These are phyloP conservation scores for Stercorarius parasiticus DNA, from an alignment of 2,113 vertebrate species.

Conservation along the genomic window DNA sequence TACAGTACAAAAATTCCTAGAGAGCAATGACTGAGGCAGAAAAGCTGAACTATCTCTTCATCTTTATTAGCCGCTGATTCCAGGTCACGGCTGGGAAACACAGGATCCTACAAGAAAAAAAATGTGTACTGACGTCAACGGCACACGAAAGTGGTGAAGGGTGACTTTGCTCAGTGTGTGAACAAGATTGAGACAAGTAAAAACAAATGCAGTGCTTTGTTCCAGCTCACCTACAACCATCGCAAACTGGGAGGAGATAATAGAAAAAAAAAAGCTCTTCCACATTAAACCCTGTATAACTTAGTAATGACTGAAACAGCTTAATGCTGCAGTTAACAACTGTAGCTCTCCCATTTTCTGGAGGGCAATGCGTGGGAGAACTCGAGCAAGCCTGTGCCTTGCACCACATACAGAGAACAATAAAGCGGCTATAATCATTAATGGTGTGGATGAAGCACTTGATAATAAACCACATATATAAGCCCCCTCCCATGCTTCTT, in stretches of 20 bases:
- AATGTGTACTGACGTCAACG: background rate
- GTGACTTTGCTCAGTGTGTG: background rate
- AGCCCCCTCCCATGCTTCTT: background rate
- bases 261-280: background rate
- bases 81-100: background rate
- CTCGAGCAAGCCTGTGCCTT: background rate
- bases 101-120: background rate
- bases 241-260: background rate
- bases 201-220: background rate
- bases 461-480: background rate
- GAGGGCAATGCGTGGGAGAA: background rate
- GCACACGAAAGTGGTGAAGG: background rate
- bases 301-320: background rate
- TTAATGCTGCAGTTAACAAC: background rate
- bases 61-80: background rate
- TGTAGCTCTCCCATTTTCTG: background rate
- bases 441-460: background rate
- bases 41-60: background rate
- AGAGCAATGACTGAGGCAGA: background rate
- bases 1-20: background rate
- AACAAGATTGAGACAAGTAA: background rate
- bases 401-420: background rate
- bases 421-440: background rate
- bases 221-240: background rate
- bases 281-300: background rate